Base-by-base conservation (phyloP, 35 echinoderm and acorn worm species). In the Hemicentrotus pulcherrimus region DNA sequence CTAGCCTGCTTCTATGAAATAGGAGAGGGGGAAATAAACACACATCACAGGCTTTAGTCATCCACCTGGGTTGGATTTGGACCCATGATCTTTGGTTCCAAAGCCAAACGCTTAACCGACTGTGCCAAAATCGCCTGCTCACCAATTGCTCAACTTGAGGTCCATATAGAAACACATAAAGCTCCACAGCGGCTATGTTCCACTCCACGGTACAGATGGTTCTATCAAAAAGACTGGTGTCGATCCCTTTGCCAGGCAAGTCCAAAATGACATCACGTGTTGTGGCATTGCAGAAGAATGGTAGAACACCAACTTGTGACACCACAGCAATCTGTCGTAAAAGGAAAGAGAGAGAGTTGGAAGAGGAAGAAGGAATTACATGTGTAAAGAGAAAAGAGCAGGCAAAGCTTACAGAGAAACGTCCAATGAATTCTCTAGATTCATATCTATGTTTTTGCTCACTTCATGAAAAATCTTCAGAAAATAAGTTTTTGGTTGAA, bases 211-310 rank as follows among this genome's bases (percentile, higher is more conserved):
- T 47, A 47, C 91, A 93, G 16, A 93, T 22, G 16, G 91, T 93
- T 31, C 46, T 31, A 47, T 93, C 91, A 58, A 93, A 93, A 46
- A 93, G 91, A 93, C 12, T 8, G 47, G 91, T 58, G 91, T 93
- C 48, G 28, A 93, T n/a, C 18, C 91, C 91, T n/a, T 31, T 93
- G 0, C n/a, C 46, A 58, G 91, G 16, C 4, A 93, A 93, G 91
- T 58, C 91, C 11, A 93, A 31, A 28, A 93, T 32, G 24, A 31
- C 91, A 58, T 50, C 91, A 14, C 91, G 91, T 28, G 58, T 31
- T 2, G 91, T 58, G 91, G 45, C 91, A 58, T 93, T 58, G 91
- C 91, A 93, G 91, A 93, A 93, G 11, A 58, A 13, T 50, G 15
- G 65, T 78, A 28, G 65, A 78, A 22, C 18, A 24, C 65, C 65